These are phyloP conservation scores for Peromyscus aztecus DNA, from an alignment of 2,797 vertebrate species.

Conservation along the genomic window DNA sequence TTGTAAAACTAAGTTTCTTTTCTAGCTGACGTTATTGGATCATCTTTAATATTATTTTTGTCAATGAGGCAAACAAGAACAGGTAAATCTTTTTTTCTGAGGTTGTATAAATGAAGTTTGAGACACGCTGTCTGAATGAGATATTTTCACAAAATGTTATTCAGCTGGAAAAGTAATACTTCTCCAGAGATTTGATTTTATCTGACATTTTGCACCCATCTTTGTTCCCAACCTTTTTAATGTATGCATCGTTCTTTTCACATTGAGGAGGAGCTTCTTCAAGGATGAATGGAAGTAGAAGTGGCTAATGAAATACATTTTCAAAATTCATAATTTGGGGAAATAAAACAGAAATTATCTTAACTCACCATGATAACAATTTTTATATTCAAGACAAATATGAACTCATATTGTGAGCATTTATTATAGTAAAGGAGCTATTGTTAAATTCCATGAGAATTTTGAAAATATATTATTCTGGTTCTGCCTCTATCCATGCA, in stretches of 20 bases:
- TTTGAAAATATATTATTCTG: background rate
- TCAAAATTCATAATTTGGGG: background rate
- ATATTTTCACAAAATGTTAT: background rate
- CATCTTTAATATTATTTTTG: background rate
- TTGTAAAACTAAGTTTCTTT: background rate
- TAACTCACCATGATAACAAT: background rate
- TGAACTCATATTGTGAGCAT: background rate
- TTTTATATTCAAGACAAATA: background rate
- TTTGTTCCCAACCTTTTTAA: background rate
- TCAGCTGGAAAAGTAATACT: background rate
- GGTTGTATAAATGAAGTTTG: background rate
- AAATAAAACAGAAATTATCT: slow-evolving; percentile 50
- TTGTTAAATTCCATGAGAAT: background rate
- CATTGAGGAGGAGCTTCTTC: background rate
- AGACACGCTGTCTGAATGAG: background rate
- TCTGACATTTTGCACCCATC: background rate
- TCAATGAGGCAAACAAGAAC: background rate
- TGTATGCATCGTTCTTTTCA: background rate
- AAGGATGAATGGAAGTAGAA: slow-evolving; percentile 2
- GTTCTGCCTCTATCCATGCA: background rate
- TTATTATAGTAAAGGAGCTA: background rate
- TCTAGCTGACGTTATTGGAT: background rate
- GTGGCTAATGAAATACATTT: background rate
- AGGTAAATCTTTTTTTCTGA: background rate
- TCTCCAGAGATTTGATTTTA: background rate